A percentile compares a stretch with the other conserved stretches of the same genome.
These are phyloP conservation scores for Ctenopoma kingsleyae DNA, from an alignment of 2,797 vertebrate species.

Conservation along the genomic window DNA sequence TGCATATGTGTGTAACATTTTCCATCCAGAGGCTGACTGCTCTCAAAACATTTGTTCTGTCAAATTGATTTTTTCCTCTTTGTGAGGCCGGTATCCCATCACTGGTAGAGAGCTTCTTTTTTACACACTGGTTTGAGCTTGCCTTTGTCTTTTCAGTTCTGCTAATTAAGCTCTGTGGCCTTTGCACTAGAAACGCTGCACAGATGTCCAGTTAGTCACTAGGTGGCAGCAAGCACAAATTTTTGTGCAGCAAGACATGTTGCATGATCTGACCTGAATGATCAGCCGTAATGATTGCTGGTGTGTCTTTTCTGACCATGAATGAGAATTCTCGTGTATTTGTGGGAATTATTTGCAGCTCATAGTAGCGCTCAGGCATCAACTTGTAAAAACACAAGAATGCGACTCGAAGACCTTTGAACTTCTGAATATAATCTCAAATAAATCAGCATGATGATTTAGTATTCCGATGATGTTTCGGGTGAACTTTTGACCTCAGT, in stretches of 20 bases:
- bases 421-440: neutral
- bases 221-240: slow-evolving; percentile 52
- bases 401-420: neutral
- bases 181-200: neutral
- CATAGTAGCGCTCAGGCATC: no score
- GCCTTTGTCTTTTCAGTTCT: neutral
- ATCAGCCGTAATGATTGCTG: no score
- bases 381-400: neutral
- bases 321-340: neutral
- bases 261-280: no score
- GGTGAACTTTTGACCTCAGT: slow-evolving; percentile 15
- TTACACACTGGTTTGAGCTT: accelerated
- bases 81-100: no score
- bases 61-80: neutral
- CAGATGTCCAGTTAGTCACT: slow-evolving; percentile 6
- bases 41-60: neutral
- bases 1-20: neutral
- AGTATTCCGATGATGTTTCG: neutral
- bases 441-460: neutral
- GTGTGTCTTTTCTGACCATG: no score
- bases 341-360: neutral
- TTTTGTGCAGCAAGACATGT: no score
- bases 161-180: neutral
- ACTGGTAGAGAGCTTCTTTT: no score
- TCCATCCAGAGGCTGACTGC: neutral